Evolutionary conservation across 2,113 vertebrate genomes (phyloP).

Genomic region (Opisthocomus hoazin): DNA sequence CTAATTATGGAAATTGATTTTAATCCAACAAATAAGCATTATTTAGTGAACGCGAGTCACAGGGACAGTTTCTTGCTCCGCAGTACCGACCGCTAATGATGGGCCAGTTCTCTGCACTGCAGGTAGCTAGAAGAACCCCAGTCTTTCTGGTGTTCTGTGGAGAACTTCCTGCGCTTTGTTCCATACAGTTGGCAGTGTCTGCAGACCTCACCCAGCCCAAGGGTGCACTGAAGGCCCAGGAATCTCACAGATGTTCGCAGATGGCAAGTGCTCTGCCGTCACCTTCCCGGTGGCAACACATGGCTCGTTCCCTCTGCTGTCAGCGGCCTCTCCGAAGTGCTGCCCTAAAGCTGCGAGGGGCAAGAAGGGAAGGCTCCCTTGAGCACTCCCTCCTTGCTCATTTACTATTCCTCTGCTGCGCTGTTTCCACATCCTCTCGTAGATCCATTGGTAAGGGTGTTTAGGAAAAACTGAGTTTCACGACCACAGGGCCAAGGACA

Average conservation of each 20-base stretch:
- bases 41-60: not conserved
- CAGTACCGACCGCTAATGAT: not conserved
- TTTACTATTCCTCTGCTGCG: not conserved
- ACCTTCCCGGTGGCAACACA: not conserved
- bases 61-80: not conserved
- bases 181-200: not conserved
- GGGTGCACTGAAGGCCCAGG: not conserved
- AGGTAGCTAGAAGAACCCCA: not conserved
- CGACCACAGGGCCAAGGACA: not conserved
- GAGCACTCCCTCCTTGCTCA: not conserved
- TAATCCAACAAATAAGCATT: not conserved
- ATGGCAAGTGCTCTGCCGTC: not conserved
- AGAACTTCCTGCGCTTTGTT: not conserved
- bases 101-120: not conserved
- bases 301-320: not conserved
- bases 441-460: not conserved
- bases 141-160: not conserved
- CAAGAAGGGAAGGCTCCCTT: not conserved
- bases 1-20: slow-evolving; percentile 1
- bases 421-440: not conserved
- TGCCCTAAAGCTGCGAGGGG: not conserved
- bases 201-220: not conserved
- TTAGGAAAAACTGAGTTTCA: not conserved
- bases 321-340: slow-evolving; percentile 1
- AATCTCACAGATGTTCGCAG: not conserved